Evolutionary conservation across 2,888 invertebrate genomes (phyloP), one percentile per base, ranked within the genome.

Genomic region (Scaeva pyrastri): DNA sequence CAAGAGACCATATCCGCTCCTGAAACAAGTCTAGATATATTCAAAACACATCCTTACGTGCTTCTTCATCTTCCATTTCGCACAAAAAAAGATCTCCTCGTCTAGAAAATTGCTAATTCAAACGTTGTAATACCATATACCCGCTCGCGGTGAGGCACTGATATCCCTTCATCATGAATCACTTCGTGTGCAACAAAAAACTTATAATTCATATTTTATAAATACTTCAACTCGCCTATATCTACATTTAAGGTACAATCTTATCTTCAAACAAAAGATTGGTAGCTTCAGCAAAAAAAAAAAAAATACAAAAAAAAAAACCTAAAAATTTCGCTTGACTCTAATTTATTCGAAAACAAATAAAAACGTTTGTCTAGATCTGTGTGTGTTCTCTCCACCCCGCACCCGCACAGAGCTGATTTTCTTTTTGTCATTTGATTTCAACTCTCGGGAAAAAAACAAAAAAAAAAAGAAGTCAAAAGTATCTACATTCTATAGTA

Each of bases 101-200:
- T 31, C 56, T 68, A 39, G 43, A 80, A n/a, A 82, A 78, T 80
- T 85, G 76, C 85, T 64, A 76, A 85, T 85, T 80, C 85, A 85
- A 77, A 76, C 48, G 43, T 77, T 85, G 85, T 76, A 74, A 72
- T 48, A 48, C 19, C 45, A 12, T 74, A 72, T 48, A 48, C 19
- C 45, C n/a, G 60, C 8, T 8, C 5, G 31, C 31, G 31, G 31
- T 31, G 16, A 11, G 68, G 75, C 79, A 71, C 76, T 68, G 85
- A 85, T 76, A 80, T 68, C 72, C 80, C 84, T 58, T 52, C 45
- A 70, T 73, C 52, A 77, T 85, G 85, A 85, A 85, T 85, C 80
- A 85, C 43, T 50, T 62, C 5, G 1, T 45, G 11, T 66, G 41
- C 66, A 48, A 60, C 16, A 70, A 31, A 43, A 7, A 74, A 74